phyloP scores from a whole-genome alignment of 2,888 invertebrate genomes.

The Thymelicus acteon region DNA sequence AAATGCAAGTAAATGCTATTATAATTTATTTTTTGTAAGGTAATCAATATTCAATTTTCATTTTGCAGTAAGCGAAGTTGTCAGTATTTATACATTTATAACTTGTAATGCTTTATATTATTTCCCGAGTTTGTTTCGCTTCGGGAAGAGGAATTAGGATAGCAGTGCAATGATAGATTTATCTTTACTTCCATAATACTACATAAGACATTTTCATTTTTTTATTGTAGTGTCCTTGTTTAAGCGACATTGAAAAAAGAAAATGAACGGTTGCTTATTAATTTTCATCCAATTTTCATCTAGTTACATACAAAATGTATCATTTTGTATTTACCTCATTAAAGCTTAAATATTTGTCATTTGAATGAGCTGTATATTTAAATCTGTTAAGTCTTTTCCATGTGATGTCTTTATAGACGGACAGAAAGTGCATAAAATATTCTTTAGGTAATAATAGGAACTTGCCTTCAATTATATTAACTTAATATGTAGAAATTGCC shows the following conservation, averaged over 20 bases:
- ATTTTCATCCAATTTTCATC: too few relatives aligned
- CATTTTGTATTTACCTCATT: too few relatives aligned
- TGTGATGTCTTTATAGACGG: background rate
- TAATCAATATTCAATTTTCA: background rate
- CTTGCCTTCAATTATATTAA: background rate
- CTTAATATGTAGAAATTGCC: too few relatives aligned
- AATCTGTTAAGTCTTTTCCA: background rate
- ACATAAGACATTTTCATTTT: background rate
- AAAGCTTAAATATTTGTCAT: too few relatives aligned
- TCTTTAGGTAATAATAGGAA: background rate
- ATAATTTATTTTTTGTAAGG: slow-evolving; percentile 2
- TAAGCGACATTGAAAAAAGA: background rate
- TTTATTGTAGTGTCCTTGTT: background rate
- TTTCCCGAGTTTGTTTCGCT: too few relatives aligned
- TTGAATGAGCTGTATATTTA: too few relatives aligned
- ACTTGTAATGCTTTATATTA: background rate
- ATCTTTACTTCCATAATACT: too few relatives aligned
- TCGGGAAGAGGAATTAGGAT: too few relatives aligned
- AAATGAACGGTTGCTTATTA: background rate
- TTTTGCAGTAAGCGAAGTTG: background rate
- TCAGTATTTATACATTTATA: slow-evolving; percentile 2
- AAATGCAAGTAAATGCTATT: slow-evolving; percentile 6
- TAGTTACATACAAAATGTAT: too few relatives aligned
- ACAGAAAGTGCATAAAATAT: background rate
- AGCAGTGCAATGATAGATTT: too few relatives aligned